phyloP scores from a whole-genome alignment of 2,113 vertebrate genomes.

The Lasiurus borealis region DNA sequence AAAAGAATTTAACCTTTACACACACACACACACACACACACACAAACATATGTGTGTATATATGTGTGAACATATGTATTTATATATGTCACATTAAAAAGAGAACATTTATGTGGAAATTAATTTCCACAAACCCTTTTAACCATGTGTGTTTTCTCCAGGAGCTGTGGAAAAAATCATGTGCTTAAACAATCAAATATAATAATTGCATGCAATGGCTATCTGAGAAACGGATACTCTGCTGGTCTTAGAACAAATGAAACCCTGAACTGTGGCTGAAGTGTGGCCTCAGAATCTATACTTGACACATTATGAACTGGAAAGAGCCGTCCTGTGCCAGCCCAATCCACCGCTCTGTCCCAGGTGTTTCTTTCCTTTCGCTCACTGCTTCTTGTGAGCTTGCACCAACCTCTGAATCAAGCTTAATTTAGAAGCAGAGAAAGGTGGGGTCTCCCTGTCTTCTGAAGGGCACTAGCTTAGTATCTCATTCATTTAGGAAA shows the following conservation, averaged over 20 bases:
- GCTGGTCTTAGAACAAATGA: conserved; percentile 49
- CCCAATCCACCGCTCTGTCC: not conserved
- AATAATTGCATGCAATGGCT: conserved; percentile 74
- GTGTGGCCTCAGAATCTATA: conserved; percentile 34
- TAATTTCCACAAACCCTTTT: conserved; percentile 83
- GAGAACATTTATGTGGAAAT: conserved; percentile 84
- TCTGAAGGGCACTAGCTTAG: not conserved
- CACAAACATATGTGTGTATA: not conserved
- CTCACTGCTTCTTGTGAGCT: not conserved
- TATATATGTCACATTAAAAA: conserved; percentile 59
- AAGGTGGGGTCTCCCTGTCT: not conserved
- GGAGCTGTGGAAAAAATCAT: conserved; percentile 77
- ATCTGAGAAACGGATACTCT: conserved; percentile 23
- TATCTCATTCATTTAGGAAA: conserved; percentile 8
- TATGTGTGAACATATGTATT: not conserved
- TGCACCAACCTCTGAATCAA: not conserved
- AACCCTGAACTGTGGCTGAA: conserved; percentile 27
- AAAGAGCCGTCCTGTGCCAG: not conserved
- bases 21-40: not conserved
- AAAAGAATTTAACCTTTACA: conserved; percentile 47
- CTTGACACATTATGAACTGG: not conserved
- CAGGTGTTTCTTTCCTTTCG: too few relatives aligned
- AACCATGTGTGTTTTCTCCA: conserved; percentile 70
- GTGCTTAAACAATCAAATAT: conserved; percentile 81
- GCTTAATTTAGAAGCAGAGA: not conserved